phyloP scores from a whole-genome alignment of 2,888 invertebrate genomes.

The Metallyticus violacea region DNA sequence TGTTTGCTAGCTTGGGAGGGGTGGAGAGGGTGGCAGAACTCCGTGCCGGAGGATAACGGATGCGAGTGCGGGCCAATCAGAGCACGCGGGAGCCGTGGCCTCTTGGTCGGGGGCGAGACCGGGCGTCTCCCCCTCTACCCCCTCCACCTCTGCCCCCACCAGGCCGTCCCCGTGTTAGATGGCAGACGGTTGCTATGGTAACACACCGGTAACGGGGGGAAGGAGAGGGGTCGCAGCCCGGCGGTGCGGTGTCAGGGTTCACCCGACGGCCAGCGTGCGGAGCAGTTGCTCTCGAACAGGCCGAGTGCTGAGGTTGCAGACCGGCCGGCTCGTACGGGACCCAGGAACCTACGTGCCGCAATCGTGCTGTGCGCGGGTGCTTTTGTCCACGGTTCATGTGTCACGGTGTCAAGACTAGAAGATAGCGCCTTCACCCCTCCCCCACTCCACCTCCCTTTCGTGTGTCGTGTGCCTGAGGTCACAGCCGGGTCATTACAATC shows the following conservation, averaged over 20 bases:
- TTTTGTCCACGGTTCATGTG: background rate
- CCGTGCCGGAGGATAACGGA: constrained; percentile 9
- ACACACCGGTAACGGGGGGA: constrained; percentile 5
- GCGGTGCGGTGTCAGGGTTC: constrained; percentile 27
- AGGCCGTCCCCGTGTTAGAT: background rate
- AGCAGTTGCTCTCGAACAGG: background rate
- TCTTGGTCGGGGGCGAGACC: constrained; percentile 28
- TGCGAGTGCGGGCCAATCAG: constrained; percentile 29
- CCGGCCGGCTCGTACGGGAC: no score
- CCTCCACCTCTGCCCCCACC: background rate
- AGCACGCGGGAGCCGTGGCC: constrained; percentile 23
- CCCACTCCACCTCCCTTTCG: background rate
- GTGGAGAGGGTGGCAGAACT: background rate
- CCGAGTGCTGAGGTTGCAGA: background rate
- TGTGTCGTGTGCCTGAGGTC: background rate
- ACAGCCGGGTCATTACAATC: no score
- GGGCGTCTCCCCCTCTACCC: constrained; percentile 15
- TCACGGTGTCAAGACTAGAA: background rate
- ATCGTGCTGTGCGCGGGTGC: background rate
- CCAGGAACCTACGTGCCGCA: no score
- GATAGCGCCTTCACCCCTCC: background rate
- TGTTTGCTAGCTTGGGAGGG: background rate
- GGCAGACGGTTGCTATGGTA: constrained; percentile 28
- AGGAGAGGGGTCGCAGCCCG: background rate
- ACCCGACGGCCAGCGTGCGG: constrained; percentile 21